Conservation (phyloP, 2,113 vertebrate species). For the Chinchilla lanigera region DNA sequence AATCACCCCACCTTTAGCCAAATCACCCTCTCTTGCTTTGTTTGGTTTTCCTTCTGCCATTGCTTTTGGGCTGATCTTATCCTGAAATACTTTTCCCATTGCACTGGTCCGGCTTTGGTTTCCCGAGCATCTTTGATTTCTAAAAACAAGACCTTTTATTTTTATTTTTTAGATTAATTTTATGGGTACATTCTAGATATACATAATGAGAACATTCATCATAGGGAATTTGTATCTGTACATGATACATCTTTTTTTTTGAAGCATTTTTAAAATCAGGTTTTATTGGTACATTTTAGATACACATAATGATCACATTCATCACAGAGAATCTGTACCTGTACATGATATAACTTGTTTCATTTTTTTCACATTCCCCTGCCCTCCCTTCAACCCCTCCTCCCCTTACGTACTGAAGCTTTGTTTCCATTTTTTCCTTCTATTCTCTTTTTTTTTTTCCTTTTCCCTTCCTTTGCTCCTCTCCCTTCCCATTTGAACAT, state of each 20-base stretch:
- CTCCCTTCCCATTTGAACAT: background rate
- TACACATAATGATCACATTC: background rate
- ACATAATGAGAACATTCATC: background rate
- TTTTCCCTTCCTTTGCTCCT: background rate
- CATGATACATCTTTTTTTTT: background rate
- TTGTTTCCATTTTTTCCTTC: background rate
- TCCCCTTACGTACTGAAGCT: background rate
- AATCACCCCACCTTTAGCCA: accelerated
- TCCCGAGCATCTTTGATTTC: background rate
- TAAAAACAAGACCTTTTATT: background rate
- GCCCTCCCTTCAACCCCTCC: background rate
- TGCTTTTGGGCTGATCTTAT: background rate
- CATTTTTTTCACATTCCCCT: background rate
- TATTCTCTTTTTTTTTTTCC: background rate
- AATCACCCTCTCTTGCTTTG: background rate
- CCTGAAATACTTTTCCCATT: background rate
- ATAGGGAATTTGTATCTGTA: background rate
- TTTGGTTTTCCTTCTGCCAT: background rate
- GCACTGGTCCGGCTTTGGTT: background rate
- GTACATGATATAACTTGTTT: background rate
- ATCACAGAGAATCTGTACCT: background rate
- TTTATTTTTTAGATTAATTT: background rate
- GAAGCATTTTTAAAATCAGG: background rate
- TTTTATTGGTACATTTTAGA: background rate
- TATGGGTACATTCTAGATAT: background rate